phyloP scores from a whole-genome alignment of 2,113 vertebrate genomes.

The Ellobius talpinus region DNA sequence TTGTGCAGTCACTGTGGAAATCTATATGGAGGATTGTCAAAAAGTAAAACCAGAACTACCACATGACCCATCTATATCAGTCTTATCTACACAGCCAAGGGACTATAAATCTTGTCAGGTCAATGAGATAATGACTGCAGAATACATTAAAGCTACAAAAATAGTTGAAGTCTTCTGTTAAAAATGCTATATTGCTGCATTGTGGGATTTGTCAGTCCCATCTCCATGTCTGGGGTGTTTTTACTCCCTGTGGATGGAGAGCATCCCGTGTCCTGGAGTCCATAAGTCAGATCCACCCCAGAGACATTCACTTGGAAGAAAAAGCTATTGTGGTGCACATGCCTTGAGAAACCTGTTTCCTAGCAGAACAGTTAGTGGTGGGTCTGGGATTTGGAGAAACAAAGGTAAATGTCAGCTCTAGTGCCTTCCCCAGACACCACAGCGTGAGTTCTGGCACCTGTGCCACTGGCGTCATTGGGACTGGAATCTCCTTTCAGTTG shows the following conservation, averaged over 20 bases:
- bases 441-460: neutral
- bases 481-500: neutral
- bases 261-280: neutral
- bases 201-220: neutral
- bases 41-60: neutral
- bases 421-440: neutral
- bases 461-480: neutral
- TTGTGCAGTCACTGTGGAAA: neutral
- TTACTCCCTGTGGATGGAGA: neutral
- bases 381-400: neutral
- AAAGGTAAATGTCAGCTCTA: neutral
- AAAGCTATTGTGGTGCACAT: neutral
- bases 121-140: neutral
- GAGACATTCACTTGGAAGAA: neutral
- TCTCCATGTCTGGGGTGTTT: neutral
- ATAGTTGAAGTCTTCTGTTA: neutral
- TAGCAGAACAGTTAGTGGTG: neutral
- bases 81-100: neutral
- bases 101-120: neutral
- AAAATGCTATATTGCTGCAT: neutral
- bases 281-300: neutral
- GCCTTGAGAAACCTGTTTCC: neutral
- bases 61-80: neutral
- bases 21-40: neutral
- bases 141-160: constrained; percentile 47